Evolutionary conservation across 2,888 invertebrate genomes (phyloP), one percentile per base, ranked within the genome.

Genomic region (Labia minor): DNA sequence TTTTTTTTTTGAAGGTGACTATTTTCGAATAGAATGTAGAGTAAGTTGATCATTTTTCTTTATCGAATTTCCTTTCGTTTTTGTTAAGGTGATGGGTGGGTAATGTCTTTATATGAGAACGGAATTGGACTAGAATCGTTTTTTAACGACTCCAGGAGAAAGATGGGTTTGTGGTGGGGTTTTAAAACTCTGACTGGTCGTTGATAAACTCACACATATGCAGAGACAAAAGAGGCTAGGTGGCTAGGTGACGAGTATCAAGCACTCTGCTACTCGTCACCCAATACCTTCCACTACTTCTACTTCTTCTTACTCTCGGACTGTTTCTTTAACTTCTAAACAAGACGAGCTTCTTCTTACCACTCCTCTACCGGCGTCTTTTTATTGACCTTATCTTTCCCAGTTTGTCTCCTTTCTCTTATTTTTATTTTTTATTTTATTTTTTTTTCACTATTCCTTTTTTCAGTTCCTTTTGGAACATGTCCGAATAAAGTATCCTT

Each of bases 121-220:
- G 16, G 49, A 49, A 49, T 49, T 49, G 49, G 49, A 14, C 49
- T 49, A 16, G 49, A 49, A 49, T 49, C 49, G 49, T 49, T 49
- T 49, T 49, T 49, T 49, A 49, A 49, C 49, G 49, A 49, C 49
- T 49, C 49, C 2, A 8, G 49, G 49, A 8, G 26, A 26, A 8
- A 26, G 8, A 26, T 26, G 8, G 8, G 26, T 26, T 26, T 26
- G 49, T 16, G 49, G 8, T 49, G 49, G 49, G 49, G 49, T 4
- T 33, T 33, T 33, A 8, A 6, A 33, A 33, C 33, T 11, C 33
- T n/a, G n/a, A n/a, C n/a, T n/a, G n/a, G n/a, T 14, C 49, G 49
- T 49, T 49, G 49, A 49, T 49, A 49, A 49, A 49, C 49, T 49
- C 49, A 49, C 49, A 49, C 49, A 49, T 49, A 49, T 49, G 49